These are phyloP conservation scores for Limenitis camilla DNA, from an alignment of 2,888 invertebrate species.

Conservation along the genomic window DNA sequence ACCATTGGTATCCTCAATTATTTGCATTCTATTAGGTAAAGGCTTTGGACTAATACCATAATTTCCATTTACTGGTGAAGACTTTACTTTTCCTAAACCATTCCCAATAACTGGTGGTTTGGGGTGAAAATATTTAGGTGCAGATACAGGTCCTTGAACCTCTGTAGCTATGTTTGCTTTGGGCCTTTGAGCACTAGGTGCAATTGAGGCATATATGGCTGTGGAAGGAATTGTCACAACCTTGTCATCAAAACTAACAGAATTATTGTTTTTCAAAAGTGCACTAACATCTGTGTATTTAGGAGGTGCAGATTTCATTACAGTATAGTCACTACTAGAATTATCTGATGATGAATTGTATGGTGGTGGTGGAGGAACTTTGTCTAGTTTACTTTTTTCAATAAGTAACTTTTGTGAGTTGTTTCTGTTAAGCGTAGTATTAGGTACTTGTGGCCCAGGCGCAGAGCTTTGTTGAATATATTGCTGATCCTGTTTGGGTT, in stretches of 20 bases:
- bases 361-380: constrained; percentile 71
- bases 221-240: constrained; percentile 63
- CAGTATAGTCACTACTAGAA: constrained; percentile 59
- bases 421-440: constrained; percentile 46
- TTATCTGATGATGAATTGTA: constrained; percentile 51
- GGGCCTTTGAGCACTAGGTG: constrained; percentile 70
- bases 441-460: constrained; percentile 64
- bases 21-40: constrained; percentile 57
- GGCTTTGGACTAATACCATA: constrained; percentile 41
- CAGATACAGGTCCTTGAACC: constrained; percentile 68
- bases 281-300: constrained; percentile 67
- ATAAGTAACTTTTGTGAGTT: constrained; percentile 42
- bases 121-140: constrained; percentile 73
- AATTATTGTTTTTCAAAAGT: constrained; percentile 52
- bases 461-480: constrained; percentile 61
- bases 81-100: constrained; percentile 62
- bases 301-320: constrained; percentile 69
- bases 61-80: constrained; percentile 48
- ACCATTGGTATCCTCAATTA: constrained; percentile 82
- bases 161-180: constrained; percentile 72
- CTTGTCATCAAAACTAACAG: constrained; percentile 60
- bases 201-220: constrained; percentile 71
- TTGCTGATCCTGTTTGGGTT: constrained; percentile 50
- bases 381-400: constrained; percentile 69
- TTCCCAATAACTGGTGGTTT: constrained; percentile 76